phyloP scores from a whole-genome alignment of 2,113 vertebrate genomes.

The Montifringilla adamsi region DNA sequence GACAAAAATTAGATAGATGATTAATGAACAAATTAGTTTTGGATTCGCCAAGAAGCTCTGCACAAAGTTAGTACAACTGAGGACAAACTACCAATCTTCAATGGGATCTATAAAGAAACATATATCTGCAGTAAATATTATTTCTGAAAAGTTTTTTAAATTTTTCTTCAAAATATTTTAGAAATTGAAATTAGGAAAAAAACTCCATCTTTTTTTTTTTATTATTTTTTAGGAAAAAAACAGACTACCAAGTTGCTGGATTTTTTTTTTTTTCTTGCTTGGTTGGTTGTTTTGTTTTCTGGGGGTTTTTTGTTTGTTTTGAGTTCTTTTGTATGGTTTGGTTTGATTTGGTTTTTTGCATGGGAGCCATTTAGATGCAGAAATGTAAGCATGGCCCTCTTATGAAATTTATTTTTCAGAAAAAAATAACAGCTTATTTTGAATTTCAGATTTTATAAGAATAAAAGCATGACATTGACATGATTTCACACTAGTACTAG shows the following conservation, averaged over 20 bases:
- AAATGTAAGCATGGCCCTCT: not conserved
- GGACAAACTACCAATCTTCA: not conserved
- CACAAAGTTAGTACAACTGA: not conserved
- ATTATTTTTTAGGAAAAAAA: not conserved
- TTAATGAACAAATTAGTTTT: not conserved
- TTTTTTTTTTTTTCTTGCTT: not conserved
- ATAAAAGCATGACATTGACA: not conserved
- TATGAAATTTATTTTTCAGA: not conserved
- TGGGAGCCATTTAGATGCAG: not conserved
- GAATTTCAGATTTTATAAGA: not conserved
- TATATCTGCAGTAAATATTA: not conserved
- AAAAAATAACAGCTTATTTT: not conserved
- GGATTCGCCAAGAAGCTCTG: not conserved
- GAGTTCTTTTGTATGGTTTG: not conserved
- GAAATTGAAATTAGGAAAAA: not conserved
- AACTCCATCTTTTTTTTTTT: not conserved
- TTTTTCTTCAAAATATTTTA: not conserved
- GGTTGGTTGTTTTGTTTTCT: too few species aligned
- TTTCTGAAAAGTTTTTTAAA: not conserved
- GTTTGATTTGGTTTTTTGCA: not conserved
- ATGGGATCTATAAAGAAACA: not conserved
- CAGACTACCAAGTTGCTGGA: not conserved
- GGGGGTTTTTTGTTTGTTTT: not conserved
- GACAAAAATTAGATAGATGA: not conserved
- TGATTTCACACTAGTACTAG: not conserved